phyloP scores from a whole-genome alignment of 2,113 vertebrate species.

The Pelecanus crispus region DNA sequence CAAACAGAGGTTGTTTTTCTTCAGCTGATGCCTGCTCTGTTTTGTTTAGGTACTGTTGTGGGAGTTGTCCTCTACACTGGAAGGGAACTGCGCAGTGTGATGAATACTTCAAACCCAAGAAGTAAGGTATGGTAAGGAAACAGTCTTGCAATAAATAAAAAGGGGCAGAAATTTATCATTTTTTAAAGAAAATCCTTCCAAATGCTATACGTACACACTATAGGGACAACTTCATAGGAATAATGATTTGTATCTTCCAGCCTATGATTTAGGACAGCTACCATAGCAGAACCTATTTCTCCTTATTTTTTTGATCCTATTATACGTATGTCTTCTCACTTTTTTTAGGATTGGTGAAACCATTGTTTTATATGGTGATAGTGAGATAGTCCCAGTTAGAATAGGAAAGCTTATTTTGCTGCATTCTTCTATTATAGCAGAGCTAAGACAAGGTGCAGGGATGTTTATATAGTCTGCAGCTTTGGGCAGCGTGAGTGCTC shows the following conservation, averaged over 20 bases:
- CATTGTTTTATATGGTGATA: neutral
- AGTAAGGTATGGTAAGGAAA: slow-evolving; percentile 83
- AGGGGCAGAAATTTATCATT: neutral
- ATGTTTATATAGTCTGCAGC: neutral
- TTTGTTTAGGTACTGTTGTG: slow-evolving; percentile 85
- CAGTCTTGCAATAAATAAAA: neutral
- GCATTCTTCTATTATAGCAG: neutral
- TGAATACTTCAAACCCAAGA: slow-evolving; percentile 95
- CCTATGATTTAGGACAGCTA: neutral
- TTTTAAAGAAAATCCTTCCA: neutral
- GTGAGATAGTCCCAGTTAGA: neutral
- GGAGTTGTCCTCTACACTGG: slow-evolving; percentile 98
- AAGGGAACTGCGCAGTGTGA: slow-evolving; percentile 92
- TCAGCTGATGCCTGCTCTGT: neutral
- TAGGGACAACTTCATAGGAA: neutral
- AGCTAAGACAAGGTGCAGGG: neutral
- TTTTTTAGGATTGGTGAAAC: neutral
- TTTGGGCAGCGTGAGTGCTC: neutral
- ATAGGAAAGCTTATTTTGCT: neutral
- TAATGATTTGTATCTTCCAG: neutral
- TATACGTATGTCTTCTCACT: neutral
- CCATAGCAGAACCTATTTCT: neutral
- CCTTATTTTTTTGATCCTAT: neutral
- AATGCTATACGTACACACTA: neutral
- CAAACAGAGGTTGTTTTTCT: neutral